A percentile compares a stretch with the other conserved stretches of the same genome.
Conservation (phyloP, 2,888 invertebrate species). For the Cephus sareptanus region DNA sequence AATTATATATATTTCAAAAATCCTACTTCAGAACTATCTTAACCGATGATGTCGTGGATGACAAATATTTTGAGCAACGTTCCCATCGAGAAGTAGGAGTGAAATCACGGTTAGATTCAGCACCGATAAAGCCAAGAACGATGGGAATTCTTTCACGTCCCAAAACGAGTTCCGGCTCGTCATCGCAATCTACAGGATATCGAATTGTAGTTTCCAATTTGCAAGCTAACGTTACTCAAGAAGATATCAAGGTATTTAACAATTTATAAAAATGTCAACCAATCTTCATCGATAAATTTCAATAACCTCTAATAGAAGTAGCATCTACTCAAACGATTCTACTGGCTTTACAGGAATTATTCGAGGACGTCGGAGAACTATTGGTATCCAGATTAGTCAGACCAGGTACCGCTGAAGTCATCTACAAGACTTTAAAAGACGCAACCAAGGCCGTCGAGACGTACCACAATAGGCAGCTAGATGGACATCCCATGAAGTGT, state of each 20-base stretch:
- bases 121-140: conserved; percentile 48
- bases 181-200: conserved; percentile 72
- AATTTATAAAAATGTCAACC: neutral
- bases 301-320: neutral
- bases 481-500: conserved; percentile 94
- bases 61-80: conserved; percentile 54
- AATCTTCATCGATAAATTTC: neutral
- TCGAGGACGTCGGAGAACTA: conserved; percentile 92
- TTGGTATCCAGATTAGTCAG: conserved; percentile 85
- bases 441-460: conserved; percentile 92
- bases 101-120: conserved; percentile 67
- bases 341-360: conserved; percentile 77
- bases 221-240: conserved; percentile 85
- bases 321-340: neutral
- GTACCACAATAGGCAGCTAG: conserved; percentile 92
- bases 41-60: conserved; percentile 46
- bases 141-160: conserved; percentile 60
- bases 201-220: conserved; percentile 93
- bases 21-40: conserved; percentile 48
- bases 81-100: conserved; percentile 56
- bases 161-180: conserved; percentile 59
- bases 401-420: conserved; percentile 91
- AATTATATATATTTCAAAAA: neutral
- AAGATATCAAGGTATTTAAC: conserved; percentile 82
- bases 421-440: conserved; percentile 86